Percentiles rank a stretch among this genome's conserved stretches.
These are phyloP conservation scores for Ommatoiulus sabulosus DNA, from an alignment of 2,888 invertebrate species.

Conservation along the genomic window DNA sequence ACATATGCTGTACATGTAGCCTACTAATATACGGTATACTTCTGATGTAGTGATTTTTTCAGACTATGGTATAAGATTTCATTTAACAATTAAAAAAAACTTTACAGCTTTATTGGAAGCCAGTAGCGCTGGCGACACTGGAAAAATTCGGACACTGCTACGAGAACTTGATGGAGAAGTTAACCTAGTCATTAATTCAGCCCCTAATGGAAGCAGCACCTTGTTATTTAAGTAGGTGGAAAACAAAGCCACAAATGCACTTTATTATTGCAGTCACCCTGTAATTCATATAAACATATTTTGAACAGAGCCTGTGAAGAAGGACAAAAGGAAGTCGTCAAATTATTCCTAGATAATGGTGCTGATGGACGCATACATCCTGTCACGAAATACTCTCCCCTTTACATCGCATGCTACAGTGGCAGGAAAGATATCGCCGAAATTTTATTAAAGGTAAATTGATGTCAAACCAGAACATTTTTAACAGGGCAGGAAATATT, in stretches of 20 bases:
- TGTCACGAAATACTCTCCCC: constrained; percentile 90
- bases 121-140: constrained; percentile 79
- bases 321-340: constrained; percentile 83
- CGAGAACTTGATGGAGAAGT: constrained; percentile 68
- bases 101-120: constrained; percentile 79
- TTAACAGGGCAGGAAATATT: constrained; percentile 30
- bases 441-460: constrained; percentile 75
- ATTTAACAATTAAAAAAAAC: not conserved
- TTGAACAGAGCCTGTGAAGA: constrained; percentile 82
- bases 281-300: constrained; percentile 59
- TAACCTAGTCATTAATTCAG: constrained; percentile 79
- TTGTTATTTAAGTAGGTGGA: constrained; percentile 82
- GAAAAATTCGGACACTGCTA: constrained; percentile 76
- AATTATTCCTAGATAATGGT: constrained; percentile 81
- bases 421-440: constrained; percentile 84
- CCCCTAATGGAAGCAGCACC: constrained; percentile 89
- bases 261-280: not conserved
- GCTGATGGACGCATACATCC: constrained; percentile 91
- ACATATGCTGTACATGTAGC: no score
- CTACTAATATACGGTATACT: no score
- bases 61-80: no score
- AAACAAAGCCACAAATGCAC: not conserved
- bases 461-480: not conserved
- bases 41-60: no score
- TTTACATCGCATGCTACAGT: constrained; percentile 90